Evolutionary conservation across 2,888 invertebrate species (phyloP), one percentile per base, ranked within the genome.

Genomic region (Portevinia maculata): DNA sequence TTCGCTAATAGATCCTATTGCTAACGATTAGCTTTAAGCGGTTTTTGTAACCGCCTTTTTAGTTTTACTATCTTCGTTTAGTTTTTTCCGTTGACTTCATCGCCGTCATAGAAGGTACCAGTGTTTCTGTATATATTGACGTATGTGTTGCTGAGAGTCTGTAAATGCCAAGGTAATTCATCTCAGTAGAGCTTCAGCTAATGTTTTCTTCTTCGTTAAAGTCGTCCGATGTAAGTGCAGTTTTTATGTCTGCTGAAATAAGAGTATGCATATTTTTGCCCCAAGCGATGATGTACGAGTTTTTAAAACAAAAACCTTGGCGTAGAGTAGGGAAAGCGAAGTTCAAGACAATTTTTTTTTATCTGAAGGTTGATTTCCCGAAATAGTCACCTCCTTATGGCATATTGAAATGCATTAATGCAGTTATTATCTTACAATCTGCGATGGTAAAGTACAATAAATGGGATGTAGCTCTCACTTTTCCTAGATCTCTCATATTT

Each of bases 131-230:
- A n/a, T n/a, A n/a, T n/a, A n/a, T n/a, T n/a, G n/a, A n/a, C n/a
- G n/a, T 52, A 46, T 17, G 44, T 59, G 69, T 48, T 55, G 67
- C 41, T 62, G 48, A 17, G 34, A 67, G 55, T 59, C 59, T 24
- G 2, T 78, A 83, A 83, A 83, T 83, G 83, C 83, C 83, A 83
- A 78, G 78, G 83, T 83, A 76, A 52, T 78, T 83, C 71, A 71
- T 83, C 64, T 65, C 30, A 5, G 28, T 19, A 28, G 32, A 52
- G 50, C 13, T 41, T 17, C 19, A 34, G 32, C 44, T 41, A n/a
- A n/a, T 41, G 1, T 15, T 32, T 8, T 52, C 28, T 53, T 34
- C 52, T n/a, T 59, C 41, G 28, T 17, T 41, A 11, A 41, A 46
- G 21, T 41, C 60, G 64, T 32, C 17, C 46, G 52, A 74, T 53